Evolutionary conservation across 2,888 invertebrate genomes (phyloP), one percentile per base, ranked within the genome.

Genomic region (Cabera pusaria): DNA sequence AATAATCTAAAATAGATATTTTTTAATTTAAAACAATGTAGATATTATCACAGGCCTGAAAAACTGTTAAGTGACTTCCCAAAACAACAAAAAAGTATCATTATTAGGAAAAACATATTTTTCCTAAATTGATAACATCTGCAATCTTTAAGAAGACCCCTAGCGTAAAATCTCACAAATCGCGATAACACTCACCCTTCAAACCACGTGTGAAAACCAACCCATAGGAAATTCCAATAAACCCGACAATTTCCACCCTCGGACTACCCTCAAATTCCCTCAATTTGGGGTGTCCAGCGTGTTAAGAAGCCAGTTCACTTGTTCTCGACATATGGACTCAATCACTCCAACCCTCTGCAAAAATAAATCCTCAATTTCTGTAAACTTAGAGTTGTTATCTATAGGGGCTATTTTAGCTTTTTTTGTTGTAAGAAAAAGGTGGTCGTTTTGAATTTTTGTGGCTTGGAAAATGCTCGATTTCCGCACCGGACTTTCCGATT

Each of bases 161-260:
- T 43, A 29, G 24, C 25, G 29, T 31, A 35, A 41, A 25, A 23
- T 32, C 12, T 6, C 23, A 33, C 10, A 33, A 44, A 31, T 22
- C 20, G 36, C 42, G 42, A 54, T 42, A 35, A 17, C 45, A 38
- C 43, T 14, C 55, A 62, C 56, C 57, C 57, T 56, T 58, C 54
- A 61, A 56, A 68, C 63, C 51, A 63, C 62, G 76, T 77, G 77
- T 76, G 73, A 75, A 79, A 76, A 72, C 69, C 64, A 55, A 69
- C 72, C 69, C 76, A 73, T 35, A 36, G 78, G 79, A 85, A 86
- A 86, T 86, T 79, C 79, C 84, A 79, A 82, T 83, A 84, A 83
- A 78, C 66, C 63, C 59, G 59, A 72, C 73, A 57, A 78, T 80
- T 77, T 74, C 70, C 72, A 67, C 76, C 81, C 81, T 78, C 59